These are phyloP conservation scores for Hystrix brachyura DNA, from an alignment of 2,113 vertebrate species.

Conservation along the genomic window DNA sequence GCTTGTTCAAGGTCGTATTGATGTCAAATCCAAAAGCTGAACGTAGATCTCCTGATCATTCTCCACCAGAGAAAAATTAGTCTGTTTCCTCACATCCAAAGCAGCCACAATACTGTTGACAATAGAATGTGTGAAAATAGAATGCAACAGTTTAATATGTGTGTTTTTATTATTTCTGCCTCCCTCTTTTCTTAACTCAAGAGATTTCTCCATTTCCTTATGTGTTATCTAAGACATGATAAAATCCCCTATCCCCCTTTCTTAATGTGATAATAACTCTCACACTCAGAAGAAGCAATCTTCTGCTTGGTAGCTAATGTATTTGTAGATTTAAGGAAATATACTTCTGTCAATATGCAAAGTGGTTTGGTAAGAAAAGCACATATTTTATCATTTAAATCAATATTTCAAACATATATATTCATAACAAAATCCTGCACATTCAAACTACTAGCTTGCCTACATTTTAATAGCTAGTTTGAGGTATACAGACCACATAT, in stretches of 20 bases:
- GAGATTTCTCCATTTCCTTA: slow-evolving; percentile 36
- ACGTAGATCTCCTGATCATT: neutral
- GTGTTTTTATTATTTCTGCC: neutral
- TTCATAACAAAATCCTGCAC: slow-evolving; percentile 9
- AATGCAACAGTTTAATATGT: neutral
- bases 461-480: slow-evolving; percentile 55
- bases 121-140: neutral
- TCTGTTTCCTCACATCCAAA: slow-evolving; percentile 27
- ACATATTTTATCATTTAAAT: slow-evolving; percentile 57
- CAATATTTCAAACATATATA: slow-evolving; percentile 55
- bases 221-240: slow-evolving; percentile 19
- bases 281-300: neutral
- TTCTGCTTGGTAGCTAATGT: neutral
- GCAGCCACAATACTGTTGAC: neutral
- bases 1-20: neutral
- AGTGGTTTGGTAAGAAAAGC: neutral
- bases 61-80: neutral
- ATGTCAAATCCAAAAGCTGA: slow-evolving; percentile 39
- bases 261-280: neutral
- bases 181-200: neutral
- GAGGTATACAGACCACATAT: neutral
- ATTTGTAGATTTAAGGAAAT: slow-evolving; percentile 54
- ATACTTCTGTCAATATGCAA: neutral
- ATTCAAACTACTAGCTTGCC: neutral
- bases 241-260: neutral